Conservation (phyloP, 2,797 vertebrate species). For the Cyprinodon diabolis region DNA sequence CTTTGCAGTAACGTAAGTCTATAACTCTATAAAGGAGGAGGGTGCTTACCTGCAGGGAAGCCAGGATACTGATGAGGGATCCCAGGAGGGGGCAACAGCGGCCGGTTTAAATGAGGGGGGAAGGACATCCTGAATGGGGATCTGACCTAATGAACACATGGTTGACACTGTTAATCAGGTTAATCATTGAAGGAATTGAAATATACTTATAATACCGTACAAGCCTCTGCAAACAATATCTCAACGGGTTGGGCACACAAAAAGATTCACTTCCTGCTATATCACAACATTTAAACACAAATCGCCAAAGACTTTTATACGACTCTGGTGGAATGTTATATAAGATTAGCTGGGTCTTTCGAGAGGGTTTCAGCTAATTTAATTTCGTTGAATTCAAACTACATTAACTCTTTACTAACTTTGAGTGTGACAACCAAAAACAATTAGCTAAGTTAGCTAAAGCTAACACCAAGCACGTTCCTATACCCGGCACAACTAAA, state of each 20-base stretch:
- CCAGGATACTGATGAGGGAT: constrained; percentile 96
- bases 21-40: too few relatives aligned
- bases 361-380: background rate
- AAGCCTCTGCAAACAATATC: background rate
- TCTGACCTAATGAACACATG: constrained; percentile 43
- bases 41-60: constrained; percentile 88
- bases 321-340: background rate
- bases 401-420: too few relatives aligned
- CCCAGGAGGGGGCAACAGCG: constrained; percentile 95
- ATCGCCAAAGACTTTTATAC: background rate
- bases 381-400: accelerated
- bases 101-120: constrained; percentile 97
- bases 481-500: constrained; percentile 42
- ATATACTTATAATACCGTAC: background rate
- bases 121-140: constrained; percentile 89
- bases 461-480: constrained; percentile 54
- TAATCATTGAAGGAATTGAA: background rate
- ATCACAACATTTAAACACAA: background rate
- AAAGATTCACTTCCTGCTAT: background rate
- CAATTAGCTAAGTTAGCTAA: constrained; percentile 20
- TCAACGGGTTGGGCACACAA: background rate
- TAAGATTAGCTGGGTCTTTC: constrained; percentile 7
- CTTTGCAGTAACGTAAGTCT: too few relatives aligned
- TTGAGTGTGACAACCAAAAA: background rate
- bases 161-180: background rate